These are phyloP conservation scores for Lamprotornis superbus DNA, from an alignment of 2,113 vertebrate species.

Conservation along the genomic window DNA sequence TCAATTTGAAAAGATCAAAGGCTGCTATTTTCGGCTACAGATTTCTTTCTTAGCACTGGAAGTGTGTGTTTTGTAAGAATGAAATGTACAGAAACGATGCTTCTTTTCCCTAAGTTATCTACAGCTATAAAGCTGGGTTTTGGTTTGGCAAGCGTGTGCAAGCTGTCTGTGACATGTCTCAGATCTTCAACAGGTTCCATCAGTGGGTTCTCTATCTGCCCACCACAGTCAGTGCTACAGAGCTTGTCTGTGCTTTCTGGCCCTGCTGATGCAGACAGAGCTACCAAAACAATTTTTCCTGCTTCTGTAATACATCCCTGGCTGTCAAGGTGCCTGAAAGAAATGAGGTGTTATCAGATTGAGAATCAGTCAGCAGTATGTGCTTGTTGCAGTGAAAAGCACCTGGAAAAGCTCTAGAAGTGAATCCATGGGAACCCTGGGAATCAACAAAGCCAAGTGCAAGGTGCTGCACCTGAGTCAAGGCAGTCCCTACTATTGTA, in stretches of 20 bases:
- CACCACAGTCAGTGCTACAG: neutral
- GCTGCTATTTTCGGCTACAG: neutral
- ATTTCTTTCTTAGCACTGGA: neutral
- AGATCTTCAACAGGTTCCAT: neutral
- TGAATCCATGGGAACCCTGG: neutral
- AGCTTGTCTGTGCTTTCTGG: neutral
- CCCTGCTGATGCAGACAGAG: neutral
- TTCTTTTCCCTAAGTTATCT: neutral
- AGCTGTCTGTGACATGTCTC: neutral
- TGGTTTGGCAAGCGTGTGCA: neutral
- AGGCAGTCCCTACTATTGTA: fast-evolving
- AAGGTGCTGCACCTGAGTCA: neutral
- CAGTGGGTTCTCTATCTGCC: fast-evolving
- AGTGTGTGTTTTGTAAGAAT: neutral
- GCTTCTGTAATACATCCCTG: neutral
- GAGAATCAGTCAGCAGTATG: neutral
- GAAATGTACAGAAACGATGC: neutral
- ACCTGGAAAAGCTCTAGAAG: neutral
- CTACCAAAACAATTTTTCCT: neutral
- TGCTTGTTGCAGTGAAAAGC: neutral
- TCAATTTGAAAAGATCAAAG: neutral
- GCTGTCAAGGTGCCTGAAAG: neutral
- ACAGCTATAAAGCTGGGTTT: neutral
- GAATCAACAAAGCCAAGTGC: neutral
- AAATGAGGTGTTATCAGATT: neutral